Percentiles rank a stretch among this genome's conserved stretches.
phyloP scores from a whole-genome alignment of 2,113 vertebrate genomes.

The Anhinga anhinga region DNA sequence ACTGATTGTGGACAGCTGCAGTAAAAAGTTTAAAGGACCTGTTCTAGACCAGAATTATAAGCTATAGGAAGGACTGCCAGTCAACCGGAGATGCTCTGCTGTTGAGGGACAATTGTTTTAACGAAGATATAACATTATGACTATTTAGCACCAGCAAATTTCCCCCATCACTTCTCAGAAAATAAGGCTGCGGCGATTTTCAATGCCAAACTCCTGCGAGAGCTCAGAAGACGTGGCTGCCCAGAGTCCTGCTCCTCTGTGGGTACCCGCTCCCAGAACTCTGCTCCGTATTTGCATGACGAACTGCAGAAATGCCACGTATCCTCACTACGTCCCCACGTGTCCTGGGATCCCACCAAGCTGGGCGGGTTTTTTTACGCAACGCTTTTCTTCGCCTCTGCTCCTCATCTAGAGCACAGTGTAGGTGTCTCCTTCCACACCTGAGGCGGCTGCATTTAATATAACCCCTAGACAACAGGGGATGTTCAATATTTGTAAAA shows the following conservation, averaged over 20 bases:
- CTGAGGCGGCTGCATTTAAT: neutral
- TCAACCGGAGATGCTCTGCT: neutral
- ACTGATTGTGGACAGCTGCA: fast-evolving
- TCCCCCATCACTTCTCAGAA: neutral
- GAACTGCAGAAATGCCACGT: neutral
- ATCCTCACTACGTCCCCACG: neutral
- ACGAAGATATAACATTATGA: fast-evolving
- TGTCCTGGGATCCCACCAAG: neutral
- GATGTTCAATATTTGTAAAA: neutral
- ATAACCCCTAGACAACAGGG: neutral
- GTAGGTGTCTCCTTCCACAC: neutral
- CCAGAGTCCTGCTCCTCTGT: neutral
- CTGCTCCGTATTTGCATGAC: neutral
- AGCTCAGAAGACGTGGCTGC: neutral
- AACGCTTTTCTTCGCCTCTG: neutral
- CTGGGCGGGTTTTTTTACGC: neutral
- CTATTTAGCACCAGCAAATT: neutral
- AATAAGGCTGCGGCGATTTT: neutral
- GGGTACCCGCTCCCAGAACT: neutral
- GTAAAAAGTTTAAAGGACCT: neutral
- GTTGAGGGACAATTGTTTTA: neutral
- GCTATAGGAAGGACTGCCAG: neutral
- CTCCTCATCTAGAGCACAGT: neutral
- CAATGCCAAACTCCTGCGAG: fast-evolving
- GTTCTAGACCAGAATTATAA: neutral